Evolutionary conservation across 2,797 vertebrate genomes (phyloP).

Genomic region (Streptopelia turtur): DNA sequence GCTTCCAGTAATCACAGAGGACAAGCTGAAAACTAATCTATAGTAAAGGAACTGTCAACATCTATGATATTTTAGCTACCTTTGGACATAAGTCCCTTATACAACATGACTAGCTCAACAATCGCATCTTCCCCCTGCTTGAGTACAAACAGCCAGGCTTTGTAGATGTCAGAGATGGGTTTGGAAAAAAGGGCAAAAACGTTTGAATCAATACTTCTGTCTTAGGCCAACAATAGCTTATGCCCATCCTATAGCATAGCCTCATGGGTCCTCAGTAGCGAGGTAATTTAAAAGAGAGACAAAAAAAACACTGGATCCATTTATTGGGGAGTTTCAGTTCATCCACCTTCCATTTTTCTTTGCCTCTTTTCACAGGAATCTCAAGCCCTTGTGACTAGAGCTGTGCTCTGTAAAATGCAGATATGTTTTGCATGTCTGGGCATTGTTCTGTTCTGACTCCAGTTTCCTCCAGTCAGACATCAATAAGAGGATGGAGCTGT

Average conservation of each 20-base stretch:
- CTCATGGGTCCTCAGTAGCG: not conserved
- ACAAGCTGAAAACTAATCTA: not conserved
- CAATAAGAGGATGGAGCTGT: not conserved
- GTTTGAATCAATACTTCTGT: not conserved
- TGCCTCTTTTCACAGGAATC: not conserved
- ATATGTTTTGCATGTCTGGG: not conserved
- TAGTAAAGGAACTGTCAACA: not conserved
- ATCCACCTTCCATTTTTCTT: not conserved
- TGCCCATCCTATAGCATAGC: not conserved
- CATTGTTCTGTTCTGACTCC: not conserved
- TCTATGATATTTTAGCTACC: not conserved
- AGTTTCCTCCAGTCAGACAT: not conserved
- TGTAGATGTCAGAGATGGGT: not conserved
- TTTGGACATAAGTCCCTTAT: not conserved
- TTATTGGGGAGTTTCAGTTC: not conserved
- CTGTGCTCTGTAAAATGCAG: not conserved
- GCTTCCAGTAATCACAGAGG: not conserved
- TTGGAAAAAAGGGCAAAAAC: not conserved
- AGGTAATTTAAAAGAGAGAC: not conserved
- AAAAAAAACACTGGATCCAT: not conserved
- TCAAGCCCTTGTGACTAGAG: not conserved
- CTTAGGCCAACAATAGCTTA: not conserved
- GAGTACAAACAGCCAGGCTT: not conserved
- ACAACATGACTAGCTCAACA: not conserved
- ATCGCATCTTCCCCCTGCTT: not conserved